Percentiles rank a stretch among this genome's conserved stretches.
These are phyloP conservation scores for Brotula barbata DNA, from an alignment of 2,797 vertebrate species.

Conservation along the genomic window DNA sequence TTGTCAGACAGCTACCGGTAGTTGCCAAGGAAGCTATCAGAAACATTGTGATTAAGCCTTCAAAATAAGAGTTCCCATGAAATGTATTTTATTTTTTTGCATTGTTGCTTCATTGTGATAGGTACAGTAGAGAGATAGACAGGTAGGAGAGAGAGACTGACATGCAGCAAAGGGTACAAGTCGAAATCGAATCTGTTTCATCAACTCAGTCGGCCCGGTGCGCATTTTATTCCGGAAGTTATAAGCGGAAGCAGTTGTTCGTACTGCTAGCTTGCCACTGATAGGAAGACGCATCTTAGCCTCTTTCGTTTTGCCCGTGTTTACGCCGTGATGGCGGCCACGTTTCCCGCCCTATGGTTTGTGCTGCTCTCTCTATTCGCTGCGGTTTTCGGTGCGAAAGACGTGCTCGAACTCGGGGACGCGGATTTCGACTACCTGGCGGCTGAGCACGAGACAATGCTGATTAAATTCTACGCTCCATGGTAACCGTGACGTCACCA, in stretches of 20 bases:
- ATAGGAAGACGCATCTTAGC: not conserved
- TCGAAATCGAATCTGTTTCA: no score
- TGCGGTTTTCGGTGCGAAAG: constrained; percentile 43
- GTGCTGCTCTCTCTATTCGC: constrained; percentile 28
- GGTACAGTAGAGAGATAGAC: no score
- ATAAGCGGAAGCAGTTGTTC: not conserved
- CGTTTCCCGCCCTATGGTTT: not conserved
- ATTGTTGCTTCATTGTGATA: no score
- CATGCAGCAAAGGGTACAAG: no score
- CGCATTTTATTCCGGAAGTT: constrained; percentile 25
- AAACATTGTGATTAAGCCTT: not conserved
- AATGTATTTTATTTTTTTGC: no score
- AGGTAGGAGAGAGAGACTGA: no score
- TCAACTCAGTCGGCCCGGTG: no score
- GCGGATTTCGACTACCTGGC: constrained; percentile 78
- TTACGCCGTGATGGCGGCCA: constrained; percentile 31
- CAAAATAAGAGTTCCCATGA: constrained; percentile 32
- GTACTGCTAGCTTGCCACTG: accelerated
- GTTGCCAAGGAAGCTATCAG: not conserved
- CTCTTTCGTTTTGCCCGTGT: not conserved
- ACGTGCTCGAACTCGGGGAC: constrained; percentile 78
- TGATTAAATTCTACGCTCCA: constrained; percentile 82
- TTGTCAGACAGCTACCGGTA: not conserved
- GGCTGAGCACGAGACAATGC: constrained; percentile 79
- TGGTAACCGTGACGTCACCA: constrained; percentile 66